Conservation (phyloP, 1,140 invertebrate genomes). For the Thaumatotibia leucotreta region DNA sequence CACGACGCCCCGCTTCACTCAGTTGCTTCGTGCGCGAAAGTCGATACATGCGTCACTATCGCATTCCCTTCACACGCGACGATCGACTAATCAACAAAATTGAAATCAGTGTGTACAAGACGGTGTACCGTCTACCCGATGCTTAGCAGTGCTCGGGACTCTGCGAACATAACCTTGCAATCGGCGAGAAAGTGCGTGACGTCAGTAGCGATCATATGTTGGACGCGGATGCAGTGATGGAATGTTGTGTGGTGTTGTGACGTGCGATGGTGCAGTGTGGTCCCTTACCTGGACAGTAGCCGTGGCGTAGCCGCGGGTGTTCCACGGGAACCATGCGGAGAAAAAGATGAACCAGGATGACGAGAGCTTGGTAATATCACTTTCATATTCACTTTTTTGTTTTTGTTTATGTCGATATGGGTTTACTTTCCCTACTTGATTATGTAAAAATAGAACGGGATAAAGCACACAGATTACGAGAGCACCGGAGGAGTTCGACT, state of each 20-base stretch:
- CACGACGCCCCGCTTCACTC: constrained; percentile 74
- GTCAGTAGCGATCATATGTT: constrained; percentile 74
- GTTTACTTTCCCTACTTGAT: constrained; percentile 14
- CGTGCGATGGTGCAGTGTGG: constrained; percentile 57
- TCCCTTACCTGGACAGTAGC: constrained; percentile 56
- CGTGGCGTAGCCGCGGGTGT: constrained; percentile 55
- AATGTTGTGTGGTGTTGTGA: constrained; percentile 71
- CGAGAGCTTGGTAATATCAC: constrained; percentile 75
- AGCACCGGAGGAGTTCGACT: neutral
- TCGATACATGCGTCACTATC: constrained; percentile 68
- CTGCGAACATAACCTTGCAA: constrained; percentile 48
- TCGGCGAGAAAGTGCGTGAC: constrained; percentile 67
- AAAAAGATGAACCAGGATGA: constrained; percentile 75
- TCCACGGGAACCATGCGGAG: constrained; percentile 67
- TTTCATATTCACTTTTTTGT: constrained; percentile 33
- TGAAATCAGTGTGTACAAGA: constrained; percentile 31
- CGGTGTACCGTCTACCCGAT: neutral
- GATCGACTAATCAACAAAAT: constrained; percentile 38
- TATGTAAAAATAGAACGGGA: neutral
- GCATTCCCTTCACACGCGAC: constrained; percentile 63
- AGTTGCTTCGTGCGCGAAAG: constrained; percentile 71
- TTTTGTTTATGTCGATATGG: neutral
- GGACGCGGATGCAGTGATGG: constrained; percentile 75
- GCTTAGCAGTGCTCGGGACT: constrained; percentile 29
- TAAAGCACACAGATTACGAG: constrained; percentile 2